phyloP scores from a whole-genome alignment of 2,888 invertebrate genomes.

The Pterostichus niger region DNA sequence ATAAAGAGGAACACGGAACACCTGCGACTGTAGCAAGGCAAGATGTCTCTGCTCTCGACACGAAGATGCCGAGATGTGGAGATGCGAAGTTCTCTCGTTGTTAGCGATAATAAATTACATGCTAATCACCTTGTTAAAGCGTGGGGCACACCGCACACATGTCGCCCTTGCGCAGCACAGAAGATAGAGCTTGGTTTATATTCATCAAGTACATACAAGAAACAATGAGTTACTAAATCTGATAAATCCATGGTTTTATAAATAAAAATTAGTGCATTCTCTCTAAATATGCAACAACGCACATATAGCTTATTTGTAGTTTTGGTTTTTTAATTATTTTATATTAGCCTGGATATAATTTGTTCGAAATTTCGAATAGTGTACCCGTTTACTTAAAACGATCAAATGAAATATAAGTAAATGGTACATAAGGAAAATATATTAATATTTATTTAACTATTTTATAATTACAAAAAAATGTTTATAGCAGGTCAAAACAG shows the following conservation, averaged over 20 bases:
- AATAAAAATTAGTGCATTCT: too few relatives aligned
- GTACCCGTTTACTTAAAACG: too few relatives aligned
- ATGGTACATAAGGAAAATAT: neutral
- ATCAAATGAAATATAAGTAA: too few relatives aligned
- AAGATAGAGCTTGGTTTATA: neutral
- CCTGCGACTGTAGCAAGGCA: neutral
- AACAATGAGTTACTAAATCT: neutral
- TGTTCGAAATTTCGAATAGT: too few relatives aligned
- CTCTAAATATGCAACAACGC: too few relatives aligned
- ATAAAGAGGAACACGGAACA: neutral
- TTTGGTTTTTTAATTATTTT: too few relatives aligned
- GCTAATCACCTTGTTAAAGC: constrained; percentile 53
- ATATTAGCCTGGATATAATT: too few relatives aligned
- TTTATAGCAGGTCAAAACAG: too few relatives aligned
- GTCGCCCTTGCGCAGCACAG: neutral
- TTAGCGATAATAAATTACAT: constrained; percentile 50
- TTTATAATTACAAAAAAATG: too few relatives aligned
- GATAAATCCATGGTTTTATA: too few relatives aligned
- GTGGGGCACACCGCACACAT: constrained; percentile 31
- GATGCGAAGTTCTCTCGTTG: constrained; percentile 28
- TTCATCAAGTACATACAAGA: constrained; percentile 1
- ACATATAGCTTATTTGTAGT: too few relatives aligned
- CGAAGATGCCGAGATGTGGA: neutral
- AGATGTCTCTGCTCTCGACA: constrained; percentile 15
- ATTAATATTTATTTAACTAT: too few relatives aligned